A percentile compares a stretch with the other conserved stretches of the same genome.
These are phyloP conservation scores for Parazoanthus swiftii DNA, from an alignment of 92 coral and sea anemone species.

Conservation along the genomic window DNA sequence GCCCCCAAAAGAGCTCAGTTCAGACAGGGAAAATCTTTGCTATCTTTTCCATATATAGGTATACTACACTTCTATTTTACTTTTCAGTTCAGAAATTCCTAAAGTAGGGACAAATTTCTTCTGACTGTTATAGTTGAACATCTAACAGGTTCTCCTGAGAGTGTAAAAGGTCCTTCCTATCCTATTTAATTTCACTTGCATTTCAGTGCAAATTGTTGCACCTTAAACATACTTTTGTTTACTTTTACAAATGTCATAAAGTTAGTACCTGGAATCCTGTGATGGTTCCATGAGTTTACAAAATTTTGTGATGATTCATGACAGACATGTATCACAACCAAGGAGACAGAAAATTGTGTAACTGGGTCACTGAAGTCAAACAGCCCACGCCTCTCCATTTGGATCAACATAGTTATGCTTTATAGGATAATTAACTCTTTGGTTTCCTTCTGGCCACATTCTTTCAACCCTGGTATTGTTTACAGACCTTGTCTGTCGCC, in stretches of 20 bases:
- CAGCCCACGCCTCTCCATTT: slow-evolving; percentile 15
- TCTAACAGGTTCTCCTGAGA: too few relatives aligned
- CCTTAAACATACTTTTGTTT: neutral
- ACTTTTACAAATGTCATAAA: neutral
- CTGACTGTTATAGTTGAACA: too few relatives aligned
- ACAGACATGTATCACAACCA: slow-evolving; percentile 20
- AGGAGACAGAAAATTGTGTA: neutral
- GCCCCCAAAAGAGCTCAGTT: neutral
- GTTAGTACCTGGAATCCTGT: slow-evolving; percentile 14
- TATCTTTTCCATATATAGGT: too few relatives aligned
- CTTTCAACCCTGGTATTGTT: slow-evolving; percentile 47
- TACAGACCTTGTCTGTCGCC: slow-evolving; percentile 47
- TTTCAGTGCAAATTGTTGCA: too few relatives aligned
- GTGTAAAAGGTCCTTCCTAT: too few relatives aligned
- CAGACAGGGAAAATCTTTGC: neutral
- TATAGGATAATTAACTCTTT: slow-evolving; percentile 9
- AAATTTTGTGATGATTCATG: slow-evolving; percentile 16
- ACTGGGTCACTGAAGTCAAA: slow-evolving; percentile 2
- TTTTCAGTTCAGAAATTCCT: too few relatives aligned
- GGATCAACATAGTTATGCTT: slow-evolving; percentile 4
- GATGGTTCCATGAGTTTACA: slow-evolving; percentile 29
- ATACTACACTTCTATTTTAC: too few relatives aligned
- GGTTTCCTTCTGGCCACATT: slow-evolving; percentile 23
- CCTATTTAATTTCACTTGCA: too few relatives aligned
- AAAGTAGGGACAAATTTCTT: too few relatives aligned